Evolutionary conservation across 2,797 vertebrate species (phyloP), one percentile per base, ranked within the genome.

Genomic region (Sebastes variabilis): DNA sequence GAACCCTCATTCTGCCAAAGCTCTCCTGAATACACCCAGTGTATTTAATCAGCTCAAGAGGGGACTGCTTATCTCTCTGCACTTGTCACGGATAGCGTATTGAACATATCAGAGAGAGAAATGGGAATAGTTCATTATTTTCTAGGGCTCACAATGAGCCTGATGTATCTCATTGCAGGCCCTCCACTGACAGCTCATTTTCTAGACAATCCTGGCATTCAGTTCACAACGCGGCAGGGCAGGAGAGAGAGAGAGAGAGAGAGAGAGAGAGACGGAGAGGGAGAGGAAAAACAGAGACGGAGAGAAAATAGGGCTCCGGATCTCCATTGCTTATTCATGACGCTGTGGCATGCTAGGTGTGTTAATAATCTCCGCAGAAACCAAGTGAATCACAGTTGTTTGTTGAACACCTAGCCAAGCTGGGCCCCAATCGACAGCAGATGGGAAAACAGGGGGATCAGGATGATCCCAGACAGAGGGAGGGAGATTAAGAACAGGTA

Each of bases 331-430:
- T 95, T 96, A 96, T 96, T 95, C 95, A 95, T 95, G 94, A 94
- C 18, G 83, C 89, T 72, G 88, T 89, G 90, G 88, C 91, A 91
- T 93, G 92, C 92, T 93, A 95, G 93, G 93, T 95, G 93, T 95
- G 94, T 96, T 96, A 95, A 96, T 96, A 96, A 96, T 96, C 95
- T 94, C 92, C 72, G 73, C 89, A 89, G 94, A 95, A 96, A 94
- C 90, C 83, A 76, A 92, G 91, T 83, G 93, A 95, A 94, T 94
- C 91, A 79, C 92, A 88, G 91, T 94, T 95, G 94, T 96, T 96
- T 96, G 94, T 95, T 85, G 93, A 95, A 95, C 93, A 95, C 89
- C 86, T 87, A 81, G 89, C 88, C 89, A 89, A 92, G 90, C 91
- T 79, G 84, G 86, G 90, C 89, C 84, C 88, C 90, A 89, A 91